Percentiles rank a stretch among this genome's conserved stretches.
Conservation (phyloP, 2,113 vertebrate genomes). For the Taurulus bubalis region DNA sequence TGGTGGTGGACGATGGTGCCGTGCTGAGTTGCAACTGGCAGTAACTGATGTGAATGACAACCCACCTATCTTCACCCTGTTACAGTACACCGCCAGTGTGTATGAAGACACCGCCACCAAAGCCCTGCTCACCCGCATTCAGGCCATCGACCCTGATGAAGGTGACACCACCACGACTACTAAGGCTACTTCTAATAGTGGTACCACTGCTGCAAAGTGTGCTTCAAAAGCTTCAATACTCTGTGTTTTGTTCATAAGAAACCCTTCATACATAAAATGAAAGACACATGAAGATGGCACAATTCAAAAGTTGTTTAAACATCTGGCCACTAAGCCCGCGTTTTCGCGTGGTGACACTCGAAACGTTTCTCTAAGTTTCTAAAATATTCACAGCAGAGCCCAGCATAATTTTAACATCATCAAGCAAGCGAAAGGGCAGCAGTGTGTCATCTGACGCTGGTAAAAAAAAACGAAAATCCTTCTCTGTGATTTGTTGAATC, state of each 20-base stretch:
- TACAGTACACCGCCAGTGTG: constrained; percentile 89
- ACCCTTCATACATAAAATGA: background rate
- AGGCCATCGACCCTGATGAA: constrained; percentile 93
- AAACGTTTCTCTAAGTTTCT: too few relatives aligned
- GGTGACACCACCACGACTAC: constrained; percentile 77
- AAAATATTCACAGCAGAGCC: too few relatives aligned
- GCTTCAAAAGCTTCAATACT: background rate
- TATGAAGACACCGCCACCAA: constrained; percentile 95
- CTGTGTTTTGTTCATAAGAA: background rate
- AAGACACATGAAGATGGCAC: background rate
- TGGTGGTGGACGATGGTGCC: constrained; percentile 92
- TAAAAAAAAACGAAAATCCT: too few relatives aligned
- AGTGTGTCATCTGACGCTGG: too few relatives aligned
- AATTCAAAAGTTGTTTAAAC: background rate
- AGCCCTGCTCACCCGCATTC: constrained; percentile 93
- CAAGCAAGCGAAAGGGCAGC: too few relatives aligned
- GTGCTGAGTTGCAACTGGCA: constrained; percentile 85
- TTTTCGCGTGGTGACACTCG: too few relatives aligned
- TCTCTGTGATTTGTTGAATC: too few relatives aligned
- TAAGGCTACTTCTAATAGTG: background rate
- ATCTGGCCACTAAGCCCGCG: too few relatives aligned
- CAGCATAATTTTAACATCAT: too few relatives aligned
- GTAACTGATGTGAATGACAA: constrained; percentile 97
- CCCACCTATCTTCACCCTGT: constrained; percentile 89
- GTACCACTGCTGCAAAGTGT: background rate